Conservation (phyloP, 2,797 vertebrate genomes). For the Tauraco hartlaubi region DNA sequence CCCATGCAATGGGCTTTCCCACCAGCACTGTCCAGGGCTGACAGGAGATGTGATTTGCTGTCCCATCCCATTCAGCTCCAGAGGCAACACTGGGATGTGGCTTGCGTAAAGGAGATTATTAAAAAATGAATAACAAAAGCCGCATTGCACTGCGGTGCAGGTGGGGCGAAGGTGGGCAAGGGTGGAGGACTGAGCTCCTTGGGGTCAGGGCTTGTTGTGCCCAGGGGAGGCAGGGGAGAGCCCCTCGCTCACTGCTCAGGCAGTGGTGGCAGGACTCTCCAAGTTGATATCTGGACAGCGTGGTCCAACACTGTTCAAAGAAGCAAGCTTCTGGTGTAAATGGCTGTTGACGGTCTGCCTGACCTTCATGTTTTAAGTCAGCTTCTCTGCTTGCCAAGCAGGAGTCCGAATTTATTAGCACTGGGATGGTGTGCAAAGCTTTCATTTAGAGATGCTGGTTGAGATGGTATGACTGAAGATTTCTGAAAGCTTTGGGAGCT, state of each 20-base stretch:
- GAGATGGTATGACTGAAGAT: background rate
- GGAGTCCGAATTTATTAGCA: background rate
- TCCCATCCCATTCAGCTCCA: no score
- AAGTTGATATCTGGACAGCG: accelerated
- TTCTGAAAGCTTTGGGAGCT: background rate
- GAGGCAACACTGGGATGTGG: background rate
- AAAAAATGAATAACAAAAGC: background rate
- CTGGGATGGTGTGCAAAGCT: background rate
- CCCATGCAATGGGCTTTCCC: background rate
- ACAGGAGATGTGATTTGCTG: no score
- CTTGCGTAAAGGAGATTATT: background rate
- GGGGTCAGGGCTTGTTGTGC: background rate
- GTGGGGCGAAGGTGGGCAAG: background rate
- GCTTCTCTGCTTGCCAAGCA: background rate
- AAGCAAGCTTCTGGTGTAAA: background rate
- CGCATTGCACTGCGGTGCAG: background rate
- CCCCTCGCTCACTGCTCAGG: background rate
- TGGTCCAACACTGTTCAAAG: background rate
- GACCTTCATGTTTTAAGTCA: background rate
- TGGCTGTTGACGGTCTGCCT: background rate
- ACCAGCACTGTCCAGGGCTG: no score
- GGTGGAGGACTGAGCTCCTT: background rate
- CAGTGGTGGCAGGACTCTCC: background rate
- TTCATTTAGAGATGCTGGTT: background rate
- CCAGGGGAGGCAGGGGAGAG: background rate